A percentile compares a stretch with the other conserved stretches of the same genome.
phyloP scores from a whole-genome alignment of 2,797 vertebrate genomes.

The Acanthis flammea region DNA sequence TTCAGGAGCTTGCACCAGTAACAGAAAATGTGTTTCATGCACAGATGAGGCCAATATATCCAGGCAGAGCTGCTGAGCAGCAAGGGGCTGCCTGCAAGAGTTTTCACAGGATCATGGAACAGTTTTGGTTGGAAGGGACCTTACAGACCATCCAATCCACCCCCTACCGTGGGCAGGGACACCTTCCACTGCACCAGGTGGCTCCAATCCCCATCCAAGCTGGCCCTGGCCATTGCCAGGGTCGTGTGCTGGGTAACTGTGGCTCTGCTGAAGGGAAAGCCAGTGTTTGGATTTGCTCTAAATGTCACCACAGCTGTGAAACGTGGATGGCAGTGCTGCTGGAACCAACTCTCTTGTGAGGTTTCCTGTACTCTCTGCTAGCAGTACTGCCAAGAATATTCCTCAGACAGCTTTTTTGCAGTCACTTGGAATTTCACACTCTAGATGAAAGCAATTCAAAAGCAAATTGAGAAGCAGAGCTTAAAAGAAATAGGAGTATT shows the following conservation, averaged over 20 bases:
- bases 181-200: background rate
- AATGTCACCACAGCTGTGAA: constrained; percentile 4
- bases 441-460: constrained; percentile 34
- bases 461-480: background rate
- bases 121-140: background rate
- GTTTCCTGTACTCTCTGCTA: constrained; percentile 44
- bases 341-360: constrained; percentile 27
- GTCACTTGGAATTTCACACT: constrained; percentile 45
- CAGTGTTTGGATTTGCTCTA: background rate
- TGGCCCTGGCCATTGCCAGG: background rate
- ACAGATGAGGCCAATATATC: background rate
- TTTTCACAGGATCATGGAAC: background rate
- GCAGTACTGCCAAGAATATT: constrained; percentile 42
- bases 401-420: constrained; percentile 10
- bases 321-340: constrained; percentile 40
- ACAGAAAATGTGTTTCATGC: background rate
- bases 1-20: background rate
- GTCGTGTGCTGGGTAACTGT: background rate
- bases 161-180: background rate
- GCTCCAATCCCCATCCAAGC: background rate
- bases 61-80: background rate
- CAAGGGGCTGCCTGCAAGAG: background rate
- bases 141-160: background rate
- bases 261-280: background rate
- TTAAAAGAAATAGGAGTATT: background rate